Evolutionary conservation across 2,113 vertebrate species (phyloP), one percentile per base, ranked within the genome.

Genomic region (Tachuris rubrigastra): DNA sequence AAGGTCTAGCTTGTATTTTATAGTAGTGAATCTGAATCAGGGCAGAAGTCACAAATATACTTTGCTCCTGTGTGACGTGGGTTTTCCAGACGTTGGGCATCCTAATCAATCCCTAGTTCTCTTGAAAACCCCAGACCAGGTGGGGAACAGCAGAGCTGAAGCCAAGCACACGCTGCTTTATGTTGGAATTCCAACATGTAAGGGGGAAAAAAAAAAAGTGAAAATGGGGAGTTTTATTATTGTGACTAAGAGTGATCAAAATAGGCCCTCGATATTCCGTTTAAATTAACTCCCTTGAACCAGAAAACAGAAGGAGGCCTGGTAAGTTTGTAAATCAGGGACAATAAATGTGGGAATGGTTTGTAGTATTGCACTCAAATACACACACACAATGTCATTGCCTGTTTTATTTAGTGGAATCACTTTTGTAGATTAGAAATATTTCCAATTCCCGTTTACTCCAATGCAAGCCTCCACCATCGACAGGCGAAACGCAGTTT

Each of bases 371-470:
- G 27, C 93, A 97, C 89, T 88, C 96, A 97, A 97, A 96, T 94
- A 98, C 93, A 97, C 97, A 97, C 91, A 93, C 49, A 77, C 8
- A 35, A 98, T 98, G 97, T 97, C 98, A 98, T 98, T 98, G 98
- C 98, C 98, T 98, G 98, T 98, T 99, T 98, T 98, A 98, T 99
- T 99, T 98, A 98, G 98, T 98, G 98, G 98, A 98, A 98, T 98
- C 90, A 98, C 97, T 98, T 97, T 97, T 98, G 98, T 98, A 98
- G 98, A 98, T 98, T 98, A 98, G 97, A 98, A 98, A 98, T 98
- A 98, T 81, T 98, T 96, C 95, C 97, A 97, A 86, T 91, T 96
- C 97, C 89, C 93, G 30, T 59, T 81, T 97, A 94, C 95, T 76
- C 67, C 93, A 96, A 89, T 62, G 96, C 95, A 97, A 98, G 97